These are phyloP conservation scores for Altica lythri DNA, from an alignment of 2,888 invertebrate genomes.

Conservation along the genomic window DNA sequence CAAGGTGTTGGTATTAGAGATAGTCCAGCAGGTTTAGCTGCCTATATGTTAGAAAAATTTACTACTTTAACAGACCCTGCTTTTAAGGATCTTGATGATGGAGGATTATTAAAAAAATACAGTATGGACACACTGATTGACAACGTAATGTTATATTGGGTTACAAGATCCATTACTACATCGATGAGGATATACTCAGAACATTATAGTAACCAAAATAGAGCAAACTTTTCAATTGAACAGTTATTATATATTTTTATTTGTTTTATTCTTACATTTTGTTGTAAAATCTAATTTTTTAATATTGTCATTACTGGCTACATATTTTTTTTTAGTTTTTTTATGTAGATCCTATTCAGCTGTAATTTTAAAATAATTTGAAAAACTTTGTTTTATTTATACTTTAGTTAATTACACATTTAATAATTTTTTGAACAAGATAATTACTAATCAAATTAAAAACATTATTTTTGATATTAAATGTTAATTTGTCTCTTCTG, in stretches of 20 bases:
- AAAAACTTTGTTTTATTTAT: too few relatives aligned
- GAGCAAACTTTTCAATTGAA: neutral
- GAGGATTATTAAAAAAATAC: slow-evolving; percentile 69
- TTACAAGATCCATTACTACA: slow-evolving; percentile 71
- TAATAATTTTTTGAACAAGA: too few relatives aligned
- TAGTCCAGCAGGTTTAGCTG: slow-evolving; percentile 84
- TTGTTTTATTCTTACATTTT: neutral
- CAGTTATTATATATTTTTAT: neutral
- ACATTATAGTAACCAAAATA: neutral
- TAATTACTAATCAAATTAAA: too few relatives aligned
- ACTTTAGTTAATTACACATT: too few relatives aligned
- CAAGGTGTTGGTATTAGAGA: slow-evolving; percentile 56
- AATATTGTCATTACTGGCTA: too few relatives aligned
- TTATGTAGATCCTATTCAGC: too few relatives aligned
- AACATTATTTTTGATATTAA: too few relatives aligned
- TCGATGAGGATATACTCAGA: slow-evolving; percentile 79
- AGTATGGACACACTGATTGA: slow-evolving; percentile 73
- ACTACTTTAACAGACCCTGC: slow-evolving; percentile 70
- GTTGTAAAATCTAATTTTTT: too few relatives aligned
- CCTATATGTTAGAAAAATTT: slow-evolving; percentile 90
- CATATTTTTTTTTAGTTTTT: too few relatives aligned
- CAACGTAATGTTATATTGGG: slow-evolving; percentile 83
- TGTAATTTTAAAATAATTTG: too few relatives aligned
- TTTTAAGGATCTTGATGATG: slow-evolving; percentile 62
- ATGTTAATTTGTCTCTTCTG: too few relatives aligned